Evolutionary conservation across 2,888 invertebrate species (phyloP).

Genomic region (Melieria omissa): DNA sequence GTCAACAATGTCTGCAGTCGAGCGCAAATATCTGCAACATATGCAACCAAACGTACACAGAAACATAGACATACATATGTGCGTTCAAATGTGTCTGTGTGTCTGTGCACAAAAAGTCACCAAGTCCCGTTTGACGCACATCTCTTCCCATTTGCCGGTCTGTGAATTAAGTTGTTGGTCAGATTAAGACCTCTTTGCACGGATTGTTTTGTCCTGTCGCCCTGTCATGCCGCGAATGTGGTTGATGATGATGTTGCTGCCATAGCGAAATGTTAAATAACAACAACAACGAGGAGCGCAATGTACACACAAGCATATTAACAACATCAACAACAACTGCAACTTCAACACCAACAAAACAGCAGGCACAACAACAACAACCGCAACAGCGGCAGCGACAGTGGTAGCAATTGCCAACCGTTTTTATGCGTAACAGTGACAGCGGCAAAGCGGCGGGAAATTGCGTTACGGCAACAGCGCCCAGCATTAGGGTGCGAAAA

Average conservation of each 20-base stretch:
- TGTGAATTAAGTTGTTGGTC: conserved; percentile 58
- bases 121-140: conserved; percentile 20
- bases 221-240: conserved; percentile 18
- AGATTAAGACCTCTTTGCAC: conserved; percentile 63
- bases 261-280: conserved; percentile 43
- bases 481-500: conserved; percentile 60
- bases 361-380: conserved; percentile 47
- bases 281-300: conserved; percentile 33
- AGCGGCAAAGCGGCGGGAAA: conserved; percentile 23
- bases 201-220: conserved; percentile 2
- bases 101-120: neutral
- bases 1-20: conserved; percentile 42
- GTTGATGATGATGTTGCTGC: conserved; percentile 42
- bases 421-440: conserved; percentile 13
- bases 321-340: conserved; percentile 46
- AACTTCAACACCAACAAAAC: conserved; percentile 45
- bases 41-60: neutral
- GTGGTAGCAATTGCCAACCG: conserved; percentile 18
- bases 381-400: conserved; percentile 32
- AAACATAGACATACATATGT: neutral
- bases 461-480: conserved; percentile 39
- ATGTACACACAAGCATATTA: conserved; percentile 33
- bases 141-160: conserved; percentile 51
- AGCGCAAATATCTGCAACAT: conserved; percentile 9
- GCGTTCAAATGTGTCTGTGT: conserved; percentile 37